Conservation (phyloP, 2,113 vertebrate genomes). For the Anthoscopus minutus region DNA sequence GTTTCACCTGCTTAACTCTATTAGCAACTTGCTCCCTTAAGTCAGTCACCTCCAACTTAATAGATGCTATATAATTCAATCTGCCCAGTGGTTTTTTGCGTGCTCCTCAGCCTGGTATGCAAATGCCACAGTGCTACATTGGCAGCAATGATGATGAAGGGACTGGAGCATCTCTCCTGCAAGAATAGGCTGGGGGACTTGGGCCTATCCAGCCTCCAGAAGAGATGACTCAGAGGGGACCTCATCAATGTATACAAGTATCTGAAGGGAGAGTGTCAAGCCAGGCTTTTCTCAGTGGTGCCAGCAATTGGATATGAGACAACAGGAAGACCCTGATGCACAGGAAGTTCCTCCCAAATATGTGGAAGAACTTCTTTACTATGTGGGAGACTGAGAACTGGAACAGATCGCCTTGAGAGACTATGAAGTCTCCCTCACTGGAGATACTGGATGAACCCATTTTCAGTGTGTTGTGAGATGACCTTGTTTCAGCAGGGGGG, state of each 20-base stretch:
- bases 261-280: neutral
- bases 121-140: neutral
- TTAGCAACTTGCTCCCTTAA: neutral
- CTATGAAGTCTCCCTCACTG: neutral
- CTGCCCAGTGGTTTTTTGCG: neutral
- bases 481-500: neutral
- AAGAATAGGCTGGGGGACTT: neutral
- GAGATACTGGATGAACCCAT: neutral
- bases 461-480: too few relatives aligned
- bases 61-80: neutral
- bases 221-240: neutral
- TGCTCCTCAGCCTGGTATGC: neutral
- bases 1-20: neutral
- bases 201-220: neutral
- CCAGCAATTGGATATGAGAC: neutral
- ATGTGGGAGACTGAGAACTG: neutral
- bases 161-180: neutral
- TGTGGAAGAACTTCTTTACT: neutral
- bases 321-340: neutral
- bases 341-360: accelerated
- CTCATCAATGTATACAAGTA: neutral
- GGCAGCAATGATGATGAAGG: neutral
- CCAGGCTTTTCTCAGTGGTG: neutral
- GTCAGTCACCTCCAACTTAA: neutral
- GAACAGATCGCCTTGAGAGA: neutral